Evolutionary conservation across 2,113 vertebrate species (phyloP), one percentile per base, ranked within the genome.

Genomic region (Tamias sibiricus): DNA sequence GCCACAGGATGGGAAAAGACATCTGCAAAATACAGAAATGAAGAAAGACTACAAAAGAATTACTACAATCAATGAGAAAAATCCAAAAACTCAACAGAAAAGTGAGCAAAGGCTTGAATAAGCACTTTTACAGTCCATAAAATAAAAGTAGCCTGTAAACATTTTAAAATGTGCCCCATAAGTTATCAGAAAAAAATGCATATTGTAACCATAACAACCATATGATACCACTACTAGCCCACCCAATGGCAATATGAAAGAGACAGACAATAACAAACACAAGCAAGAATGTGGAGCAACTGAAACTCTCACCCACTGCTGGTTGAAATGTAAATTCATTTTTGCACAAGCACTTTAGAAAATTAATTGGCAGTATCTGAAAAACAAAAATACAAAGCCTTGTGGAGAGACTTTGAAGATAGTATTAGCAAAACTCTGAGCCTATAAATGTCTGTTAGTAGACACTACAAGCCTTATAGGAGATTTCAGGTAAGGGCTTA

Each of bases 21-120:
- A 69, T 44, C 66, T 96, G 44, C 64, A 74, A 83, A 96, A 52
- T 47, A 6, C 62, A 92, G n/a, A 88, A 83, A 35, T 92, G 47
- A 42, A 80, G 75, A 84, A 54, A 47, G 30, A 87, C 52, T 76
- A 44, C 28, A 4, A 52, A 76, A 74, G 59, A 80, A 76, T 28
- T 68, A 20, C 35, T 59, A 30, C 19, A 74, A 40, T 68, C 47
- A 35, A 57, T 76, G 44, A 86, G 54, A 89, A 68, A 52, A 64
- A 64, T 7, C 26, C 28, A 77, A 44, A 35, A 57, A 77, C 59
- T 20, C 26, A 71, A 71, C 14, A 30, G 47, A 82, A 95, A 66
- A 71, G 2, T 24, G 6, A 88, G 22, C 37, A 85, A 64, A 68
- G 32, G 8, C 35, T 75, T 85, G 24, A 47, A 85, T 89, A 49